A percentile compares a stretch with the other conserved stretches of the same genome.
These are phyloP conservation scores for Sinonovacula constricta DNA, from an alignment of 1,140 invertebrate genomes.

Conservation along the genomic window DNA sequence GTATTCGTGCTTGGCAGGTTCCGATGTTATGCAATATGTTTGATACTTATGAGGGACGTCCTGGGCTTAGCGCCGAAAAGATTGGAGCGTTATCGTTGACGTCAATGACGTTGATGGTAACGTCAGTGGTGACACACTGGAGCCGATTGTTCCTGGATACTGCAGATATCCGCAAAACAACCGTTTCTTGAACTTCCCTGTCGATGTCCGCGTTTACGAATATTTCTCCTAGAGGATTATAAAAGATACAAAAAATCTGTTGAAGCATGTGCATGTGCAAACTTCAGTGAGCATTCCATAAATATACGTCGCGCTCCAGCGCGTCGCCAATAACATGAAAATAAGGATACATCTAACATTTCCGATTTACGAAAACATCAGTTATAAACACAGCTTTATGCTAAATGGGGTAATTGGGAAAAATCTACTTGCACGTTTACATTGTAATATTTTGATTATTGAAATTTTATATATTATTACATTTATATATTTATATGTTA, in stretches of 20 bases:
- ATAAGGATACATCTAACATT: too few relatives aligned
- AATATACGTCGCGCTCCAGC: background rate
- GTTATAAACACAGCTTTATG: background rate
- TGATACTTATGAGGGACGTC: too few relatives aligned
- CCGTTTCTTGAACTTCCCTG: conserved; percentile 6
- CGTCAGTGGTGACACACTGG: conserved; percentile 16
- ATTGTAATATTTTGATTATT: background rate
- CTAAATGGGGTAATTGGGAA: background rate
- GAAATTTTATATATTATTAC: background rate
- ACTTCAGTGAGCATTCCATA: background rate
- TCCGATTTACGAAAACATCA: background rate
- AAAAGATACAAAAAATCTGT: background rate
- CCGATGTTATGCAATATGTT: too few relatives aligned
- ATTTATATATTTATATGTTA: background rate
- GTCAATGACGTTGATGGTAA: conserved; percentile 41
- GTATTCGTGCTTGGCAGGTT: too few relatives aligned
- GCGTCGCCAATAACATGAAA: too few relatives aligned
- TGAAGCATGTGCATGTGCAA: background rate
- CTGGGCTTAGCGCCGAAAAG: too few relatives aligned
- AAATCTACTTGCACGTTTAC: too few relatives aligned
- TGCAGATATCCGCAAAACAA: conserved; percentile 23
- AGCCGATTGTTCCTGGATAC: conserved; percentile 31
- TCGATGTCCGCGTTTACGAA: conserved; percentile 26
- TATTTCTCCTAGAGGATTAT: conserved; percentile 40
- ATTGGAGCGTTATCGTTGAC: conserved; percentile 40